A percentile compares a stretch with the other conserved stretches of the same genome.
These are phyloP conservation scores for Urophycis tenuis DNA, from an alignment of 2,797 vertebrate genomes.

Conservation along the genomic window DNA sequence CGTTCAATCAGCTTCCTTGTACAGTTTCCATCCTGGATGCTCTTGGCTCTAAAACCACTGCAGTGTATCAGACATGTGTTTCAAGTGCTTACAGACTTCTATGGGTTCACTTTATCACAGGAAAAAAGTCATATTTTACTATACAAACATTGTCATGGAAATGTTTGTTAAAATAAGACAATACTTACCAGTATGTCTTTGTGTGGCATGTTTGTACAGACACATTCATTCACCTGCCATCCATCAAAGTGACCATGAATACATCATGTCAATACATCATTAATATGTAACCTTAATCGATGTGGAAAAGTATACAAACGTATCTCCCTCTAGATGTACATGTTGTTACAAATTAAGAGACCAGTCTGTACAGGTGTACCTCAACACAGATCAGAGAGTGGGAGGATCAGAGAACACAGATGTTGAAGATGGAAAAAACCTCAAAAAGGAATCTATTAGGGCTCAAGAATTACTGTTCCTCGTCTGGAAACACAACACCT, in stretches of 20 bases:
- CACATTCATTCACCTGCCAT: slow-evolving; percentile 21
- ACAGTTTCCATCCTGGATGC: background rate
- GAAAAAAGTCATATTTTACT: slow-evolving; percentile 28
- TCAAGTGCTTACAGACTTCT: background rate
- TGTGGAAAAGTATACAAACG: background rate
- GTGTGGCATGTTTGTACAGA: slow-evolving; percentile 22
- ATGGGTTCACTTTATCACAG: slow-evolving; percentile 25
- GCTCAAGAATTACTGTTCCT: background rate
- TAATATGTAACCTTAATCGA: background rate
- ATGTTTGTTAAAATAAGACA: slow-evolving; percentile 52
- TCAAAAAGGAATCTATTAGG: background rate
- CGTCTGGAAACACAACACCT: too few relatives aligned
- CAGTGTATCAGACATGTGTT: background rate
- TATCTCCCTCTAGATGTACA: background rate
- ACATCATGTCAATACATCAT: background rate
- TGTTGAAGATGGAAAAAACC: background rate
- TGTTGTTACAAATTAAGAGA: too few relatives aligned
- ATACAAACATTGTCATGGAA: slow-evolving; percentile 39
- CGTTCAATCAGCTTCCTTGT: background rate
- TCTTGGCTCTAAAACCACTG: background rate
- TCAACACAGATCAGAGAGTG: too few relatives aligned
- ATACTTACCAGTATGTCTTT: slow-evolving; percentile 49
- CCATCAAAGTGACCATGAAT: slow-evolving; percentile 2
- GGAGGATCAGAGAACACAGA: background rate
- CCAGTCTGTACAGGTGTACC: background rate